Conservation (phyloP, 2,797 vertebrate species). For the Cyclopterus lumpus region DNA sequence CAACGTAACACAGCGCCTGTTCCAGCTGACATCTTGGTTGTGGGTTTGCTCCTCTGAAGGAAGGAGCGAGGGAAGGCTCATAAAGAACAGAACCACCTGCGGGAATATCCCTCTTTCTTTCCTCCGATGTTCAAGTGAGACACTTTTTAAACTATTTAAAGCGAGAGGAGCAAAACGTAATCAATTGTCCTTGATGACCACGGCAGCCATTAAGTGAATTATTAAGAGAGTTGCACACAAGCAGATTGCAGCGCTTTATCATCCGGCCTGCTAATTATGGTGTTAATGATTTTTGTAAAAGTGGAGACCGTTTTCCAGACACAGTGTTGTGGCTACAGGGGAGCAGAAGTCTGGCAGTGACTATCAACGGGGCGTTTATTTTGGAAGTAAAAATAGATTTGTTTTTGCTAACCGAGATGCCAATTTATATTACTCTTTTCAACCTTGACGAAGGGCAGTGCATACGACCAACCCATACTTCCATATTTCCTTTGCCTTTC, state of each 20-base stretch:
- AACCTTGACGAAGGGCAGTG: neutral
- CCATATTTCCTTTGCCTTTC: too few species aligned
- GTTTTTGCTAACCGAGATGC: too few species aligned
- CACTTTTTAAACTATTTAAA: conserved; percentile 1
- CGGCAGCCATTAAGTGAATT: neutral
- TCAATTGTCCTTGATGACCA: conserved; percentile 14
- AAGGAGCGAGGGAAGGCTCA: neutral
- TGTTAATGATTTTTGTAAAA: conserved; percentile 18
- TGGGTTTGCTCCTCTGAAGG: conserved; percentile 42
- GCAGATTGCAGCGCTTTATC: conserved; percentile 3
- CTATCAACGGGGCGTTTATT: neutral
- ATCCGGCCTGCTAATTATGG: conserved; percentile 11
- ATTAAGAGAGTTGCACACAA: conserved; percentile 1
- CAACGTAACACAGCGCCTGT: conserved; percentile 58
- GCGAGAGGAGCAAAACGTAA: neutral
- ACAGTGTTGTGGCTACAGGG: neutral
- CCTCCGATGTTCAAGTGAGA: neutral
- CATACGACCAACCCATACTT: too few species aligned
- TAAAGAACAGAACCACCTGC: conserved; percentile 16
- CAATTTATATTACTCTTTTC: too few species aligned
- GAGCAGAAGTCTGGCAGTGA: conserved; percentile 2
- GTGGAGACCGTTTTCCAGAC: conserved; percentile 21
- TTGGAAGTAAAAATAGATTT: too few species aligned
- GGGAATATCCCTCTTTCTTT: neutral
- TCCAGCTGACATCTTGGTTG: conserved; percentile 57